Evolutionary conservation across 2,888 invertebrate genomes (phyloP).

Genomic region (Lasius platythorax): DNA sequence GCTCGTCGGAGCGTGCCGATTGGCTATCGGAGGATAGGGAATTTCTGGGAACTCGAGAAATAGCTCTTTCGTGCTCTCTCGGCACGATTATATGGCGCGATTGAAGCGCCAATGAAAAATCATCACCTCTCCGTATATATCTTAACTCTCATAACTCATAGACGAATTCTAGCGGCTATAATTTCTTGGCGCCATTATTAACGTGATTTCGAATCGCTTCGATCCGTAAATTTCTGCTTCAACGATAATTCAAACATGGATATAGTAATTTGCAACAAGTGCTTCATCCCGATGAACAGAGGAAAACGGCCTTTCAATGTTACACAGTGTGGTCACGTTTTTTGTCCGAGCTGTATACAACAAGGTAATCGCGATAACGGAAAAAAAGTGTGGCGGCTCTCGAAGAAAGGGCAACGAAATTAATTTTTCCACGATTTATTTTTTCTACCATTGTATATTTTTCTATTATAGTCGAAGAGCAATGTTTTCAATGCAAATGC

Average conservation of each 20-base stretch:
- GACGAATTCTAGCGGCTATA: too few relatives aligned
- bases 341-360: constrained; percentile 61
- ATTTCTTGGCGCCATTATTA: background rate
- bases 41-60: background rate
- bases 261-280: constrained; percentile 68
- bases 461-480: constrained; percentile 53
- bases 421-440: background rate
- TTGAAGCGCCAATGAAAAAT: background rate
- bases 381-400: background rate
- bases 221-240: background rate
- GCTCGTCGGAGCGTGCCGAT: background rate
- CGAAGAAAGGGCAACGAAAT: background rate
- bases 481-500: constrained; percentile 64
- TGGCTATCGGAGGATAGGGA: background rate
- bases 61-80: too few relatives aligned
- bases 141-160: too few relatives aligned
- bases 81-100: too few relatives aligned
- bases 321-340: constrained; percentile 72
- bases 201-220: background rate
- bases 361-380: constrained; percentile 52
- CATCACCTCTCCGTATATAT: too few relatives aligned
- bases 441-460: background rate
- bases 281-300: constrained; percentile 44
- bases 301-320: constrained; percentile 66
- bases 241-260: constrained; percentile 56